Conservation (phyloP, 2,797 vertebrate genomes). For the Threskiornis aethiopicus region DNA sequence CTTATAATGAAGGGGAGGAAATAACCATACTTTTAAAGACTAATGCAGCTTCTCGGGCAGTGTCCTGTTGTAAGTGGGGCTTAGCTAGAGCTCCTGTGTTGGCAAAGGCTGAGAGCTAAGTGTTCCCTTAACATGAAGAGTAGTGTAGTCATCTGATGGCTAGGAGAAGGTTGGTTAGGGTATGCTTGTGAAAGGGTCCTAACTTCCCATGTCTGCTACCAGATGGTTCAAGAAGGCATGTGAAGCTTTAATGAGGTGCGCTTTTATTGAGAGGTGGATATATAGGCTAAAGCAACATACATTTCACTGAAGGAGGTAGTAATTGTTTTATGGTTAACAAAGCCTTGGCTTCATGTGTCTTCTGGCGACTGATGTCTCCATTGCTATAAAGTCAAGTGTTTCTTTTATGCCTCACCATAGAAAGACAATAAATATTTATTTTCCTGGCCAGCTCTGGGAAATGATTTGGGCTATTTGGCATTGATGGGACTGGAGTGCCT, state of each 20-base stretch:
- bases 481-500: not conserved
- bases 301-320: not conserved
- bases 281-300: not conserved
- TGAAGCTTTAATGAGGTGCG: not conserved
- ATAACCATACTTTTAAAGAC: not conserved
- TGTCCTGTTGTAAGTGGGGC: not conserved
- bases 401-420: not conserved
- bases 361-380: not conserved
- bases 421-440: not conserved
- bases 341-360: not conserved
- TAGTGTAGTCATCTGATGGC: not conserved
- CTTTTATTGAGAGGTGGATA: not conserved
- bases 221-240: not conserved
- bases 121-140: not conserved
- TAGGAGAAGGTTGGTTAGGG: not conserved
- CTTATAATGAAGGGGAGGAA: not conserved
- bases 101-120: not conserved
- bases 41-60: not conserved
- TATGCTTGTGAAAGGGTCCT: not conserved
- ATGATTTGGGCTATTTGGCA: not conserved
- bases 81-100: not conserved
- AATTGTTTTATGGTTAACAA: not conserved
- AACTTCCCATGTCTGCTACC: not conserved
- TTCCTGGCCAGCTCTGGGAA: not conserved
- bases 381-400: not conserved